Evolutionary conservation across 2,797 vertebrate genomes (phyloP).

Genomic region (Limnodromus scolopaceus): DNA sequence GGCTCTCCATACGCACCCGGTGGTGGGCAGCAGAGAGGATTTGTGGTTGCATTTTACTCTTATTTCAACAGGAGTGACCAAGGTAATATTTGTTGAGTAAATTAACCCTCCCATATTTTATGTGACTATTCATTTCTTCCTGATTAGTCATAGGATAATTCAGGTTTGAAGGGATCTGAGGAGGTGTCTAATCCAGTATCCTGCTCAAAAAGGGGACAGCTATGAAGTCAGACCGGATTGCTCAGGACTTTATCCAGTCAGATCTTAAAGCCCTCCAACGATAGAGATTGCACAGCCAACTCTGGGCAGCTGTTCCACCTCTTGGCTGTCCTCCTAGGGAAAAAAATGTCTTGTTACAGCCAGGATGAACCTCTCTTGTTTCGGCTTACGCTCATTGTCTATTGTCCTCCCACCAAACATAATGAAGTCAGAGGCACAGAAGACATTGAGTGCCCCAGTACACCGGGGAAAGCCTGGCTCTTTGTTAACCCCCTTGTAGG

Average conservation of each 20-base stretch:
- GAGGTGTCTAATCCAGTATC: neutral
- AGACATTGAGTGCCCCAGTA: neutral
- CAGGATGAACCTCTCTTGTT: neutral
- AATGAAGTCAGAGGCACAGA: neutral
- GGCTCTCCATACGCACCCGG: slow-evolving; percentile 79
- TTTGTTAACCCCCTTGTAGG: neutral
- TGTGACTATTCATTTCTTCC: neutral
- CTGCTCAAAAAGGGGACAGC: neutral
- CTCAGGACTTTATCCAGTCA: neutral
- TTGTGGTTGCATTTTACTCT: slow-evolving; percentile 78
- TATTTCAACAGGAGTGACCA: neutral
- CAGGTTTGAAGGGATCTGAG: neutral
- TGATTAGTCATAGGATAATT: neutral
- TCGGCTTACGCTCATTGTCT: neutral
- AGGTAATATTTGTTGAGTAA: slow-evolving; percentile 62
- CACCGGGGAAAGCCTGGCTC: neutral
- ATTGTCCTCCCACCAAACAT: neutral
- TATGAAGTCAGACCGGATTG: neutral
- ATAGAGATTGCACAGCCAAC: neutral
- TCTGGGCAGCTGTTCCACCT: neutral
- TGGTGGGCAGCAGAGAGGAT: slow-evolving; percentile 78
- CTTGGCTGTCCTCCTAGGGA: neutral
- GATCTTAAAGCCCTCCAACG: neutral
- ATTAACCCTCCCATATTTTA: neutral
- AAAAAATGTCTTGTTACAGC: neutral